These are phyloP conservation scores for Octopus sinensis DNA, from an alignment of 1,140 invertebrate genomes.

Conservation along the genomic window DNA sequence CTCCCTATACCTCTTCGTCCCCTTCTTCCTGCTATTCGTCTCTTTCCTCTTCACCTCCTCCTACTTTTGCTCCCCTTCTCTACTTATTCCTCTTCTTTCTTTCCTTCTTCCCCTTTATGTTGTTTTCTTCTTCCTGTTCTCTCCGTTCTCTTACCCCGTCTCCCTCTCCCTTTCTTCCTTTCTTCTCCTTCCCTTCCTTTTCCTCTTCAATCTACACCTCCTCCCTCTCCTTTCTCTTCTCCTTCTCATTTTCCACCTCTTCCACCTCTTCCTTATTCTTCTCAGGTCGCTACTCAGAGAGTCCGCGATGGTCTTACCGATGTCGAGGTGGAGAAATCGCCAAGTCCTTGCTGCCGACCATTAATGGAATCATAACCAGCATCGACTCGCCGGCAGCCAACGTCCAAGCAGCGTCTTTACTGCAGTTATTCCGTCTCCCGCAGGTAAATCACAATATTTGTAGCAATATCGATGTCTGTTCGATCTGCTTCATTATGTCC, in stretches of 20 bases:
- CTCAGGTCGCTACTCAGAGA: neutral
- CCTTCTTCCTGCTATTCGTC: no score
- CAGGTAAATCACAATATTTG: neutral
- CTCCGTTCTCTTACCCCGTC: neutral
- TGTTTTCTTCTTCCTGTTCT: neutral
- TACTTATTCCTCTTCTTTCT: neutral
- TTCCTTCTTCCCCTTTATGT: neutral
- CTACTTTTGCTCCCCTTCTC: neutral
- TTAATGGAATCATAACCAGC: neutral
- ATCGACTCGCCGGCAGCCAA: neutral
- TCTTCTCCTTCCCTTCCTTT: neutral
- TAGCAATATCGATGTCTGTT: no score
- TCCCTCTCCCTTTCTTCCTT: neutral
- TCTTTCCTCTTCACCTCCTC: no score
- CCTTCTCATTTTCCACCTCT: neutral
- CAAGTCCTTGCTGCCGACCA: neutral
- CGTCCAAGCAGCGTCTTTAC: conserved; percentile 3
- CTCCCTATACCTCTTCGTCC: no score
- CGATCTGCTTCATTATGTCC: no score
- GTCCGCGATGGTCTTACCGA: neutral
- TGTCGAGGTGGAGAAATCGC: conserved; percentile 2
- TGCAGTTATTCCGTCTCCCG: neutral
- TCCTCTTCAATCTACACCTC: neutral
- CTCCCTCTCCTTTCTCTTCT: neutral
- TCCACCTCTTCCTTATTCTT: neutral